Conservation (phyloP, 1,140 invertebrate species). For the Idris sp. region DNA sequence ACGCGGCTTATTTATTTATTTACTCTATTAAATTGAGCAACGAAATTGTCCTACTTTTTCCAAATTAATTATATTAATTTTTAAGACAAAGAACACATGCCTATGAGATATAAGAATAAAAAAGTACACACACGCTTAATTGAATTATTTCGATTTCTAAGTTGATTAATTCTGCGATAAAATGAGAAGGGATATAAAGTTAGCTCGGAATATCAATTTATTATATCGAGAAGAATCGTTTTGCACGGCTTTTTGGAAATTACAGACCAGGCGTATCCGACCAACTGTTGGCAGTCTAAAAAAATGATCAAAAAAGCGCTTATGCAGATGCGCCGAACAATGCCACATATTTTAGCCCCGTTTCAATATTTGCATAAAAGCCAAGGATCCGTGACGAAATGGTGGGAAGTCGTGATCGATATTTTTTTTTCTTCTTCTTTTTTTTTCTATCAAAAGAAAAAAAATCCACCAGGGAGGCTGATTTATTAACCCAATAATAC, state of each 20-base stretch:
- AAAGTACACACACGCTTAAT: no score
- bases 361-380: conserved; percentile 74
- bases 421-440: conserved; percentile 64
- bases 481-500: conserved; percentile 27
- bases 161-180: conserved; percentile 10
- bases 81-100: no score
- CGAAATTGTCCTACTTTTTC: no score
- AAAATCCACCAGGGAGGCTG: conserved; percentile 10
- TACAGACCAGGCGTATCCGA: conserved; percentile 62
- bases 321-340: conserved; percentile 69
- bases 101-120: no score
- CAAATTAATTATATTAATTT: no score
- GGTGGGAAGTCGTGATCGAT: conserved; percentile 62
- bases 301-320: conserved; percentile 54
- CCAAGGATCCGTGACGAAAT: conserved; percentile 72
- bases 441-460: background rate
- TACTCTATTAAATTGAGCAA: no score
- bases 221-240: conserved; percentile 26
- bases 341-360: conserved; percentile 57
- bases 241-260: conserved; percentile 72
- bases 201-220: conserved; percentile 7
- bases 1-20: no score
- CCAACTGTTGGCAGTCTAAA: conserved; percentile 69
- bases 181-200: conserved; percentile 25
- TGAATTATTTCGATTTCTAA: no score